Conservation (phyloP, 2,797 vertebrate species). For the Ataeniobius toweri region DNA sequence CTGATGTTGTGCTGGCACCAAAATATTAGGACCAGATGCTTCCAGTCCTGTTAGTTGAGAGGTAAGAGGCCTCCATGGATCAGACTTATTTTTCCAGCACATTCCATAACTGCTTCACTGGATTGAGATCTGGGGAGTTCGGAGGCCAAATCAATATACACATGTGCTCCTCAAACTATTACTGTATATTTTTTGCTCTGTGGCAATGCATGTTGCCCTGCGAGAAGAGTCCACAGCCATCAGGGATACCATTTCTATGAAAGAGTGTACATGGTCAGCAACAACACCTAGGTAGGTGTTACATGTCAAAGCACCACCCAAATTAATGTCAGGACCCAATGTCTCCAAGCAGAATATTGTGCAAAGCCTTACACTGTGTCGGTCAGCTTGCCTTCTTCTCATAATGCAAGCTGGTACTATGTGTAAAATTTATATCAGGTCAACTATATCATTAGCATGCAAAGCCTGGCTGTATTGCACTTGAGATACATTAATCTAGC, state of each 20-base stretch:
- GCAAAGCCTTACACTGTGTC: not conserved
- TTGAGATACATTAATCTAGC: not conserved
- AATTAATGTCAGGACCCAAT: not conserved
- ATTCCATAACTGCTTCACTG: not conserved
- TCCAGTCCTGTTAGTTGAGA: not conserved
- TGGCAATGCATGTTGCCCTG: not conserved
- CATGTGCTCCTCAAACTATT: not conserved
- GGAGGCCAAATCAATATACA: not conserved
- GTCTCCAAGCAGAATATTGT: not conserved
- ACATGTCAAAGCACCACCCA: not conserved
- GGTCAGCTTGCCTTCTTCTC: not conserved
- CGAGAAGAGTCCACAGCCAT: not conserved
- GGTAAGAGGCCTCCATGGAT: not conserved
- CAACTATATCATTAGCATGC: not conserved
- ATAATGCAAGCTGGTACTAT: too few species aligned
- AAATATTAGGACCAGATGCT: not conserved
- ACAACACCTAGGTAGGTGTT: not conserved
- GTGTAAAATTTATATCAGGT: slow-evolving; percentile 6
- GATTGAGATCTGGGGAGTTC: not conserved
- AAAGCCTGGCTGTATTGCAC: not conserved
- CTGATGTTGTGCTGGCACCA: not conserved
- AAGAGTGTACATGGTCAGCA: not conserved
- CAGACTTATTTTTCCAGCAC: not conserved
- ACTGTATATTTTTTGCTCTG: not conserved
- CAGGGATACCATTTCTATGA: not conserved